Evolutionary conservation across 2,797 vertebrate genomes (phyloP).

Genomic region (Gobio occitaniae): DNA sequence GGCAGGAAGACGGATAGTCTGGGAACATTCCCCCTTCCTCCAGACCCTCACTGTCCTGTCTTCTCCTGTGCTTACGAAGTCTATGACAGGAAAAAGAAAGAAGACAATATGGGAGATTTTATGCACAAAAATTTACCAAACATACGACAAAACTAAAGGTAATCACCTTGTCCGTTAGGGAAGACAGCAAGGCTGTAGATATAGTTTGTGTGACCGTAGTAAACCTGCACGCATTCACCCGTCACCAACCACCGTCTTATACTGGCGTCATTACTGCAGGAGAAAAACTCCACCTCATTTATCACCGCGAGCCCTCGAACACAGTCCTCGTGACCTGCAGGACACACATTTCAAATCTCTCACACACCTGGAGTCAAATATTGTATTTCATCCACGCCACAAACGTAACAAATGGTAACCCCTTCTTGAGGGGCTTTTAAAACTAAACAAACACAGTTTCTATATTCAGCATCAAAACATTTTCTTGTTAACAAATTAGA

Average conservation of each 20-base stretch:
- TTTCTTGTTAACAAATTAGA: neutral
- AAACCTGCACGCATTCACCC: constrained; percentile 92
- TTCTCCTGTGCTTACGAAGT: constrained; percentile 94
- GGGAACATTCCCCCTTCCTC: constrained; percentile 88
- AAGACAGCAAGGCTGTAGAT: constrained; percentile 95
- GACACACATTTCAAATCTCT: neutral
- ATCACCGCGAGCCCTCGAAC: constrained; percentile 93
- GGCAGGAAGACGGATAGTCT: constrained; percentile 93
- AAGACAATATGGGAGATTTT: neutral
- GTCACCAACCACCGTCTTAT: constrained; percentile 93
- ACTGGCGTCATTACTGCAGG: constrained; percentile 95
- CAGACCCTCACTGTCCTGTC: constrained; percentile 94
- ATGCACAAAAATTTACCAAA: neutral
- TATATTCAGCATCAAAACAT: neutral
- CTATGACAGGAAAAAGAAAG: constrained; percentile 66
- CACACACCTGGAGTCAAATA: neutral
- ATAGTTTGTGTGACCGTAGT: constrained; percentile 95
- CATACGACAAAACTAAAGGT: neutral
- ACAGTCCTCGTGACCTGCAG: constrained; percentile 94
- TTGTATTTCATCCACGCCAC: neutral
- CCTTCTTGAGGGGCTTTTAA: constrained; percentile 1
- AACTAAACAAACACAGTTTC: neutral
- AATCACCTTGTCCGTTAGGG: constrained; percentile 88
- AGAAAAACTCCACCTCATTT: constrained; percentile 92
- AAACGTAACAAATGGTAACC: constrained; percentile 1